These are phyloP conservation scores for Lontra canadensis DNA, from an alignment of 2,113 vertebrate species.

Conservation along the genomic window DNA sequence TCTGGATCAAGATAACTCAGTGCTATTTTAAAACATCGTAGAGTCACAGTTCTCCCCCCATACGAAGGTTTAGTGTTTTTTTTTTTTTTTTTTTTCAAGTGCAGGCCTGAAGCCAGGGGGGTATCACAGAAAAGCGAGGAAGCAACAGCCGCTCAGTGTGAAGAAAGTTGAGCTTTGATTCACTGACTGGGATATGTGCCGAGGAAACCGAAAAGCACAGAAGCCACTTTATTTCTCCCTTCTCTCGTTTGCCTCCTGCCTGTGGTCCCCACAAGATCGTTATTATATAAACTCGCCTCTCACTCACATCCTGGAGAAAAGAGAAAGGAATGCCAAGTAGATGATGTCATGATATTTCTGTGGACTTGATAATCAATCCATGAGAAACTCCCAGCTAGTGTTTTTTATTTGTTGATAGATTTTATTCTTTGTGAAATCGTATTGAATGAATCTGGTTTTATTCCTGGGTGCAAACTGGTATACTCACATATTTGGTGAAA, in stretches of 20 bases:
- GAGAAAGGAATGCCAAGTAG: background rate
- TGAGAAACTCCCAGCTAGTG: background rate
- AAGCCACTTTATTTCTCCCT: constrained; percentile 57
- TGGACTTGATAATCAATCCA: background rate
- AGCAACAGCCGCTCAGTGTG: constrained; percentile 53
- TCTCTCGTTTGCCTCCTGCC: constrained; percentile 34
- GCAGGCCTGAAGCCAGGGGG: background rate
- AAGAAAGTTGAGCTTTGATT: constrained; percentile 78
- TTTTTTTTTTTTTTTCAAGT: background rate
- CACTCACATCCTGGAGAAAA: background rate
- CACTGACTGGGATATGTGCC: constrained; percentile 67
- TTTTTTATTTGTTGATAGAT: constrained; percentile 22
- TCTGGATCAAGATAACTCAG: background rate
- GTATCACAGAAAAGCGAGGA: constrained; percentile 52
- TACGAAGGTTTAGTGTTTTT: background rate
- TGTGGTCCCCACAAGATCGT: constrained; percentile 29
- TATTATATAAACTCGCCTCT: background rate
- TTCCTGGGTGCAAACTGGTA: background rate
- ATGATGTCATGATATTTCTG: background rate
- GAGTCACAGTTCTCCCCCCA: background rate
- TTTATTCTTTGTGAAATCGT: constrained; percentile 44
- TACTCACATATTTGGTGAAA: background rate
- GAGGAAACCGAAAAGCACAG: constrained; percentile 71
- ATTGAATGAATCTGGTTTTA: background rate
- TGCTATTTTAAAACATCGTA: background rate